These are phyloP conservation scores for Dicroscelio sp. DNA, from an alignment of 2,888 invertebrate species.

Conservation along the genomic window DNA sequence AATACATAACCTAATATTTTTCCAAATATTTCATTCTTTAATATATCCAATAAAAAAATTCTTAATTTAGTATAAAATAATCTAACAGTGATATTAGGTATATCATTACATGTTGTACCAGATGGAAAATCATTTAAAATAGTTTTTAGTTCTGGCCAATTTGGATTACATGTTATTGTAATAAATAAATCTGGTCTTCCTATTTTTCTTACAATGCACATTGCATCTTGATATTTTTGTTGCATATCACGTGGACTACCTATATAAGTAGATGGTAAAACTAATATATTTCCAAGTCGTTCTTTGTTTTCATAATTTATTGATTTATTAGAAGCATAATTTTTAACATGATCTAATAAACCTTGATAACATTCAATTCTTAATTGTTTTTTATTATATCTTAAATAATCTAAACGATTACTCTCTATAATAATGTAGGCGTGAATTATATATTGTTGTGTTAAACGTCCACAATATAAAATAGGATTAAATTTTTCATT, in stretches of 20 bases:
- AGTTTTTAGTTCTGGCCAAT: neutral
- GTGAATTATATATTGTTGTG: too few species aligned
- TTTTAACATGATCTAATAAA: slow-evolving; percentile 32
- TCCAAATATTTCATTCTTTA: slow-evolving; percentile 15
- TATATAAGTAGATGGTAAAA: too few species aligned
- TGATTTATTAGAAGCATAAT: slow-evolving; percentile 7
- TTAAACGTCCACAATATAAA: too few species aligned
- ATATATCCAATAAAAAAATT: neutral
- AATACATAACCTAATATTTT: slow-evolving; percentile 11
- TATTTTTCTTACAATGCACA: neutral
- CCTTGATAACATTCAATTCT: slow-evolving; percentile 56
- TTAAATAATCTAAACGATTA: slow-evolving; percentile 23
- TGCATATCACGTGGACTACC: too few species aligned
- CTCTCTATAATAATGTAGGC: slow-evolving; percentile 29
- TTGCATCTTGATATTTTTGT: neutral
- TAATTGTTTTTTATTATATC: slow-evolving; percentile 35
- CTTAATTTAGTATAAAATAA: too few species aligned
- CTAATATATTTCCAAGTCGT: slow-evolving; percentile 12
- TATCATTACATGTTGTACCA: too few species aligned
- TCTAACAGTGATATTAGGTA: too few species aligned
- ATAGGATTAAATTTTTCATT: slow-evolving; percentile 11
- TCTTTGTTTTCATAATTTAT: neutral
- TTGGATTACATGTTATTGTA: too few species aligned
- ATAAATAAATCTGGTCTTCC: too few species aligned
- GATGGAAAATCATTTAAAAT: neutral